These are phyloP conservation scores for Anhinga rufa DNA, from an alignment of 2,113 vertebrate genomes.

Conservation along the genomic window DNA sequence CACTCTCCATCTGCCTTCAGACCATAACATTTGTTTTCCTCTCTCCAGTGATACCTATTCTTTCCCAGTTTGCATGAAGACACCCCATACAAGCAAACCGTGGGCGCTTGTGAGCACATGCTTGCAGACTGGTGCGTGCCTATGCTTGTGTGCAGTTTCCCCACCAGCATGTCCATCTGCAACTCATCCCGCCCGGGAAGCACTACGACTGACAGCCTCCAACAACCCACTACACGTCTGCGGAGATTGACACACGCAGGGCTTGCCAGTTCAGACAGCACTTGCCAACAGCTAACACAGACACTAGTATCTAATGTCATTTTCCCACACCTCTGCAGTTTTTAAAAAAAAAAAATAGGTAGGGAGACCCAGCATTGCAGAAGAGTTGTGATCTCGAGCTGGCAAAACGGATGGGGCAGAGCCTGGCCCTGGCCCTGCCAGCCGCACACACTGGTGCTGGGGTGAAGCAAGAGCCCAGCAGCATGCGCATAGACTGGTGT, in stretches of 20 bases:
- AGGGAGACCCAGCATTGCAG: not conserved
- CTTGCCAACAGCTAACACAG: not conserved
- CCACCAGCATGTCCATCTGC: fast-evolving
- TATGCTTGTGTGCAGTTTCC: fast-evolving
- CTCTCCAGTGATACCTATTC: not conserved
- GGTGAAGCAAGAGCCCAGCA: not conserved
- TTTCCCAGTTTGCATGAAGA: not conserved
- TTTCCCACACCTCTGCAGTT: not conserved
- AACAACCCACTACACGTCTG: not conserved
- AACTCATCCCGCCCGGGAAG: not conserved
- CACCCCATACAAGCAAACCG: fast-evolving
- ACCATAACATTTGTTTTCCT: not conserved
- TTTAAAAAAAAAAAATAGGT: too few relatives aligned
- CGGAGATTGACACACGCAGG: not conserved
- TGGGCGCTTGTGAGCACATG: not conserved
- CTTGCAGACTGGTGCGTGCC: not conserved
- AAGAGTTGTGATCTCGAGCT: not conserved
- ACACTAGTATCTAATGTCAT: not conserved
- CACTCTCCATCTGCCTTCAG: not conserved
- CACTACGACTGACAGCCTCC: not conserved
- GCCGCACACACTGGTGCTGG: too few relatives aligned
- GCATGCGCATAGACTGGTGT: fast-evolving
- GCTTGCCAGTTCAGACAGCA: not conserved
- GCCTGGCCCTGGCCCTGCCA: not conserved
- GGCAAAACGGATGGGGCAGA: not conserved